Evolutionary conservation across 2,888 invertebrate species (phyloP), one percentile per base, ranked within the genome.

Genomic region (Leucophenga montana): DNA sequence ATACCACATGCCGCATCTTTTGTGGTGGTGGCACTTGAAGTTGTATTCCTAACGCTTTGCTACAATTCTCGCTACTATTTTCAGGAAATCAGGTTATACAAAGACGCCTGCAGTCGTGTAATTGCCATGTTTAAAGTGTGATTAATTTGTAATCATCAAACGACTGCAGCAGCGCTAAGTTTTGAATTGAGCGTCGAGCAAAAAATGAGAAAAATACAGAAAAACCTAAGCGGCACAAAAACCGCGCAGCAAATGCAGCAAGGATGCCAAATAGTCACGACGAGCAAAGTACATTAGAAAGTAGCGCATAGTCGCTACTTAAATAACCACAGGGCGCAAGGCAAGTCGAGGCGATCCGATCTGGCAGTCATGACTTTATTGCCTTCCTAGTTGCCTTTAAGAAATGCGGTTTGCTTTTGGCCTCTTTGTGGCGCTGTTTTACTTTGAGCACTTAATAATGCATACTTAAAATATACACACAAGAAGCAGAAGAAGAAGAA

Each of bases 101-200:
- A 50, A 64, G 48, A 50, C 64, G 64, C 64, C 50, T 67, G 56
- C 44, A 69, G 71, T 70, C 64, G 74, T 77, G 79, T 82, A 82
- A 82, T 82, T 82, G 82, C 80, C 82, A 82, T 82, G 82, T 82
- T 82, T 82, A 81, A 82, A 82, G 81, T 82, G 81, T 82, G 81
- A 82, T 82, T 82, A 82, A 82, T 82, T 82, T 82, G 81, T 82
- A 81, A 81, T 81, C 81, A 81, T 82, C 80, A 78, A 82, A 78
- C 56, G 56, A 22, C 22, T 39, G 39, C 39, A 39, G 39, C 62
- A 71, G 66, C 75, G 69, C 65, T 75, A 11, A 67, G 69, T 64
- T 71, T 57, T 57, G 66, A 56, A 33, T 16, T 8, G n/a, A 48
- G 22, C 22, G 39, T 66, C 16, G 27, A 3, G 27, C 27, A 27